These are phyloP conservation scores for Coracias cyanogaster DNA, from an alignment of 2,797 vertebrate species.

Conservation along the genomic window DNA sequence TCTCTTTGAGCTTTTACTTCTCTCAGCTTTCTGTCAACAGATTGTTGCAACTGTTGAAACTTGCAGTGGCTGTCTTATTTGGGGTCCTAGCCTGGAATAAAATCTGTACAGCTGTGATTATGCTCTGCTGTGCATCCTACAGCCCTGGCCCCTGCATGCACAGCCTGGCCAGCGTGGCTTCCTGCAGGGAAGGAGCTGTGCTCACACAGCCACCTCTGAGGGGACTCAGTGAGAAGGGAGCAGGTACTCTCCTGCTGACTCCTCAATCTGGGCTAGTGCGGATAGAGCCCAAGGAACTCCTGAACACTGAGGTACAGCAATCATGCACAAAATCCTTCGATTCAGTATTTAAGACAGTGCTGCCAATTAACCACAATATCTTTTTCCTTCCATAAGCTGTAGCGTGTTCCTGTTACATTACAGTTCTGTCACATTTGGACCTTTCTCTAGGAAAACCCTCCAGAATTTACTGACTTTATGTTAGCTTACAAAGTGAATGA, in stretches of 20 bases:
- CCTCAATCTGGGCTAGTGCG: not conserved
- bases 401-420: not conserved
- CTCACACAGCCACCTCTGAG: not conserved
- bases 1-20: not conserved
- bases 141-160: not conserved
- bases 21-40: not conserved
- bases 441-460: not conserved
- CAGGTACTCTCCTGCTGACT: not conserved
- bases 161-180: not conserved
- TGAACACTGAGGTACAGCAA: not conserved
- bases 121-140: accelerated
- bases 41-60: not conserved
- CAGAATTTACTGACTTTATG: not conserved
- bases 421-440: not conserved
- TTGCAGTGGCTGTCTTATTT: not conserved
- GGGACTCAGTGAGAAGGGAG: not conserved
- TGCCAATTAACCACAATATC: not conserved
- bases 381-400: not conserved
- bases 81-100: not conserved
- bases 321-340: not conserved
- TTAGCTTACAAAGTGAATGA: not conserved
- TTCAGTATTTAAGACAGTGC: not conserved
- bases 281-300: not conserved
- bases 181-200: not conserved
- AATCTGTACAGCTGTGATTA: not conserved